phyloP scores from a whole-genome alignment of 2,113 vertebrate genomes.

The Neopipo cinnamomea region DNA sequence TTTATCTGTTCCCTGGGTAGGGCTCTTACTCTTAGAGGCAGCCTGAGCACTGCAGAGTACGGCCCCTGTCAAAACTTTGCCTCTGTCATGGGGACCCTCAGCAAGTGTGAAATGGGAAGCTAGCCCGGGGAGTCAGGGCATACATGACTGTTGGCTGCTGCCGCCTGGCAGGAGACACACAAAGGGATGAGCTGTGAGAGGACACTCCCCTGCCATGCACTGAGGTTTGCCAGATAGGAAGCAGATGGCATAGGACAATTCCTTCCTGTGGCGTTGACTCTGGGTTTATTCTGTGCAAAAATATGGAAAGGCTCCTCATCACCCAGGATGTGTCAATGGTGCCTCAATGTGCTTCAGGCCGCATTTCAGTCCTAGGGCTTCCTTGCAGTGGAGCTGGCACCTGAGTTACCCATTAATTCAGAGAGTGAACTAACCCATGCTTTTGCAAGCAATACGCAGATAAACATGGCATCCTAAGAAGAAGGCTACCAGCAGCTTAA shows the following conservation, averaged over 20 bases:
- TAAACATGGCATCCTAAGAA: not conserved
- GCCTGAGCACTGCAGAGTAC: conserved; percentile 7
- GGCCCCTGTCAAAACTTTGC: not conserved
- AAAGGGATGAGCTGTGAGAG: not conserved
- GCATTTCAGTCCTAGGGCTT: not conserved
- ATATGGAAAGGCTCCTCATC: not conserved
- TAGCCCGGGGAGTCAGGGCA: not conserved
- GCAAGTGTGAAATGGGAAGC: not conserved
- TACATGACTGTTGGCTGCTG: not conserved
- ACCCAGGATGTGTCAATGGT: not conserved
- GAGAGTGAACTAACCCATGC: rapidly evolving
- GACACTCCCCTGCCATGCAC: not conserved
- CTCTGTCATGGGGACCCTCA: not conserved
- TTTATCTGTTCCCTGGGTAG: conserved; percentile 46
- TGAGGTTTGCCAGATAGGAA: not conserved
- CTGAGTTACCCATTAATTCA: not conserved
- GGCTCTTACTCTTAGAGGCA: conserved; percentile 20
- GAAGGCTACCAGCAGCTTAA: not conserved
- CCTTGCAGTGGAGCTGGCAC: not conserved
- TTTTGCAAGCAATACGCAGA: not conserved
- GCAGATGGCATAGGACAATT: not conserved
- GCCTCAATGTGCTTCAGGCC: not conserved
- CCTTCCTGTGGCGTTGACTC: not conserved
- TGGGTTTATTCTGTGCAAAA: not conserved
- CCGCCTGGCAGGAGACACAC: not conserved